Base-by-base conservation (phyloP, 2,888 invertebrate genomes). In the Theretra japonica region DNA sequence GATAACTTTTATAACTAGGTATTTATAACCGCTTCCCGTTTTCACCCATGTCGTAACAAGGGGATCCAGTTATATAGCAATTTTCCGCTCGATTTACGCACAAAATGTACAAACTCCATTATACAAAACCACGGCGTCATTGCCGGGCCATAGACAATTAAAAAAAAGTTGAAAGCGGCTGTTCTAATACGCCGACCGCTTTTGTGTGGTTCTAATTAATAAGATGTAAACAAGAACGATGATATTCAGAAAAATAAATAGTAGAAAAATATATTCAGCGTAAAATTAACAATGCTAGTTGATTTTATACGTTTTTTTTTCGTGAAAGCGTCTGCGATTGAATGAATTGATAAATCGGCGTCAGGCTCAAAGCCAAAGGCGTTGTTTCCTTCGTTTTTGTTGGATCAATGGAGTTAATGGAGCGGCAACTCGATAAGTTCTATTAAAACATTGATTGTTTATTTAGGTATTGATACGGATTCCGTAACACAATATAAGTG, bases 211-310 rank as follows among this genome's bases (percentile, higher is more conserved):
- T 87, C 85, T 94, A 94, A 94, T 94, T 94, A 94, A 94, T 94
- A 94, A 93, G 86, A 86, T 85, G 88, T 90, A 93, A 94, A 94
- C 93, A 94, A 93, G 92, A 87, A 86, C 89, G 91, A 94, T 93
- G 93, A 93, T 91, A 90, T 89, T 92, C 86, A 91, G 85, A 91
- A 93, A 94, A 89, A 90, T 90, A 94, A 93, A 93, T 93, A 93
- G 88, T 88, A 87, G 90, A 92, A 90, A 90, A 88, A 80, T 74
- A 76, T 81, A 81, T 82, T 83, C 84, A 83, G 87, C 88, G 88
- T 89, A 84, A 89, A 89, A 90, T 88, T 89, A 91, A 92, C 90
- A 90, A 91, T 92, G 83, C 83, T 80, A 75, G 86, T 88, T 85
- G 86, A 86, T 89, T 90, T 88, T 88, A 83, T 86, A 85, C 79